Evolutionary conservation across 2,113 vertebrate species (phyloP).

Genomic region (Morphnarchus princeps): DNA sequence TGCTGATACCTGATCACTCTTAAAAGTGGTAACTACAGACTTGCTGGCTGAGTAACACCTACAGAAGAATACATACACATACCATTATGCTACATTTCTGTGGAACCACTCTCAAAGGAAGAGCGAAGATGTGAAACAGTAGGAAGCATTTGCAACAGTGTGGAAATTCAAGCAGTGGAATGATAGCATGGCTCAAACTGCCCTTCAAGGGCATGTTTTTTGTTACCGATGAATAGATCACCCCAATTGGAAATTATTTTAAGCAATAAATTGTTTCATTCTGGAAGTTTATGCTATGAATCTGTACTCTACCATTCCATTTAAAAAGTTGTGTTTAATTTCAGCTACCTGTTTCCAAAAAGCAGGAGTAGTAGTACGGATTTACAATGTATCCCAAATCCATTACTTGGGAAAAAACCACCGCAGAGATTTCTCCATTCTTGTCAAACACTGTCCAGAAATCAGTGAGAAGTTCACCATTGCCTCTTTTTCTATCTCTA

Average conservation of each 20-base stretch:
- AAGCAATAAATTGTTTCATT: neutral
- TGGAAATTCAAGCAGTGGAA: neutral
- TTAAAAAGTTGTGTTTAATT: neutral
- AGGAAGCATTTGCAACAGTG: neutral
- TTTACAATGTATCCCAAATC: neutral
- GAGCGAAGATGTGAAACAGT: neutral
- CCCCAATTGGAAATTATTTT: neutral
- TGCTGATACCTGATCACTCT: neutral
- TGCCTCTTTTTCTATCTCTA: neutral
- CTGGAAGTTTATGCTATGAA: neutral
- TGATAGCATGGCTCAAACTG: neutral
- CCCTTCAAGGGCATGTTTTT: neutral
- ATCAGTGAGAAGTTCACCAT: neutral
- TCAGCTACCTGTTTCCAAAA: neutral
- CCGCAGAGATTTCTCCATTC: neutral
- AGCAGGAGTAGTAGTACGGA: neutral
- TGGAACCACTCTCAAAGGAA: neutral
- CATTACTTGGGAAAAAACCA: neutral
- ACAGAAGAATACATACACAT: neutral
- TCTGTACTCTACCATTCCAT: neutral
- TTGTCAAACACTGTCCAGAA: neutral
- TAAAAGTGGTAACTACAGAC: neutral
- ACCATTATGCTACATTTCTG: fast-evolving
- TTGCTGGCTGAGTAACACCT: neutral
- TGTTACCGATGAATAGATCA: neutral